Percentiles rank a stretch among this genome's conserved stretches.
Evolutionary conservation across 2,113 vertebrate genomes (phyloP).

Genomic region (Anolis carolinensis): DNA sequence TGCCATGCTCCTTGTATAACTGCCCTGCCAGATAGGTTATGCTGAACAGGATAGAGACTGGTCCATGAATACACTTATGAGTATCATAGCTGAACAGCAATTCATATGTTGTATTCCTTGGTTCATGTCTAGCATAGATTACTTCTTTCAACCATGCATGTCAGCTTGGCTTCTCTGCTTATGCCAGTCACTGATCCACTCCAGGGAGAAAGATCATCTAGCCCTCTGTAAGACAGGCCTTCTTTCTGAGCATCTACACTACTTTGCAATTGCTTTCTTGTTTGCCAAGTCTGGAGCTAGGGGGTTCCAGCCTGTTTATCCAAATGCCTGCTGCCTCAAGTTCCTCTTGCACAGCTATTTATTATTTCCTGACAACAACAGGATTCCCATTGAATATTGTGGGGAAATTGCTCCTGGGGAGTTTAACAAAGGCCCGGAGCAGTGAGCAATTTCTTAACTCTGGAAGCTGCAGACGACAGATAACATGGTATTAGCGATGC

Average conservation of each 20-base stretch:
- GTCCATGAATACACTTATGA: not conserved
- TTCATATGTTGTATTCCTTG: not conserved
- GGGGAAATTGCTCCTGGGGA: conserved; percentile 17
- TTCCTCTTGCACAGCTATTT: not conserved
- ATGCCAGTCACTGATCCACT: not conserved
- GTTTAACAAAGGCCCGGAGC: conserved; percentile 35
- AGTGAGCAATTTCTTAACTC: conserved; percentile 23
- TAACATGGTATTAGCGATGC: conserved; percentile 27
- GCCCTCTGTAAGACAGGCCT: not conserved
- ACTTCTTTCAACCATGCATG: not conserved
- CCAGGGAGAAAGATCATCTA: not conserved
- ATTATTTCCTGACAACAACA: conserved; percentile 2
- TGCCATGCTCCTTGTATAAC: not conserved
- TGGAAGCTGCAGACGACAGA: conserved; percentile 31
- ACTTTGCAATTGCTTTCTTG: not conserved
- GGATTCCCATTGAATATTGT: conserved; percentile 11
- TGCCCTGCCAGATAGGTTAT: not conserved
- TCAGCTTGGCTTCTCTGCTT: not conserved
- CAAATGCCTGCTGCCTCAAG: conserved; percentile 58
- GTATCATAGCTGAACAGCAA: not conserved
- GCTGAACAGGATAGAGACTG: not conserved
- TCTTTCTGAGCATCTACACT: not conserved
- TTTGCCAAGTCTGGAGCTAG: not conserved
- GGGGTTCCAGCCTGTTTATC: conserved; percentile 40
- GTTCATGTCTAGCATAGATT: not conserved